Percentiles rank a stretch among this genome's conserved stretches.
phyloP scores from a whole-genome alignment of 2,888 invertebrate genomes.

The Bombyx huttoni region DNA sequence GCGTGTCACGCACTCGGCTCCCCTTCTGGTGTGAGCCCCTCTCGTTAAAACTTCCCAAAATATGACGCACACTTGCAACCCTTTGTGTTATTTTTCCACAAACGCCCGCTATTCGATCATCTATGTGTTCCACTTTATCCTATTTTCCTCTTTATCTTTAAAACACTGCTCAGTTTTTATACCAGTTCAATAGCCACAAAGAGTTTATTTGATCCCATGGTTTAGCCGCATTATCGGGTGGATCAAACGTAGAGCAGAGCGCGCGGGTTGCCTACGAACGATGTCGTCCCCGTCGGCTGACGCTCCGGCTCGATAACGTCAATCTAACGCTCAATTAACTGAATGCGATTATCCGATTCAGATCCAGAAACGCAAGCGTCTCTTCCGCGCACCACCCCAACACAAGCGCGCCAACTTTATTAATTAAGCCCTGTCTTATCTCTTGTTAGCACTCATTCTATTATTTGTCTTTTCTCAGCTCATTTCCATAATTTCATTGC shows the following conservation, averaged over 20 bases:
- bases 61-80: slow-evolving; percentile 51
- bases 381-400: slow-evolving; percentile 43
- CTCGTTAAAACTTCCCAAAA: slow-evolving; percentile 61
- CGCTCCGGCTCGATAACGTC: slow-evolving; percentile 58
- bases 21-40: slow-evolving; percentile 33
- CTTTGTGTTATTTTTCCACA: slow-evolving; percentile 49
- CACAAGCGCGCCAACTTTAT: slow-evolving; percentile 69
- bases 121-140: slow-evolving; percentile 35
- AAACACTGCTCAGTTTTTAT: slow-evolving; percentile 22
- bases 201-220: slow-evolving; percentile 40
- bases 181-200: slow-evolving; percentile 13
- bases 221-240: slow-evolving; percentile 42
- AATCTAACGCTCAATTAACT: slow-evolving; percentile 71
- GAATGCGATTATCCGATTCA: slow-evolving; percentile 69
- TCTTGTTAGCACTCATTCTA: slow-evolving; percentile 73
- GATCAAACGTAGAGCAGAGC: slow-evolving; percentile 25
- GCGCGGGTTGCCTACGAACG: slow-evolving; percentile 14
- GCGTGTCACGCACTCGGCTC: slow-evolving; percentile 27
- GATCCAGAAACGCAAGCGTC: slow-evolving; percentile 55
- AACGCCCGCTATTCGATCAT: slow-evolving; percentile 28
- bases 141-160: slow-evolving; percentile 28
- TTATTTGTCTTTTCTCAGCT: slow-evolving; percentile 72
- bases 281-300: slow-evolving; percentile 20
- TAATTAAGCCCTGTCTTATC: slow-evolving; percentile 73
- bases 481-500: slow-evolving; percentile 72